A percentile compares a stretch with the other conserved stretches of the same genome.
phyloP scores from a whole-genome alignment of 2,113 vertebrate species.

The Brienomyrus longianalis region DNA sequence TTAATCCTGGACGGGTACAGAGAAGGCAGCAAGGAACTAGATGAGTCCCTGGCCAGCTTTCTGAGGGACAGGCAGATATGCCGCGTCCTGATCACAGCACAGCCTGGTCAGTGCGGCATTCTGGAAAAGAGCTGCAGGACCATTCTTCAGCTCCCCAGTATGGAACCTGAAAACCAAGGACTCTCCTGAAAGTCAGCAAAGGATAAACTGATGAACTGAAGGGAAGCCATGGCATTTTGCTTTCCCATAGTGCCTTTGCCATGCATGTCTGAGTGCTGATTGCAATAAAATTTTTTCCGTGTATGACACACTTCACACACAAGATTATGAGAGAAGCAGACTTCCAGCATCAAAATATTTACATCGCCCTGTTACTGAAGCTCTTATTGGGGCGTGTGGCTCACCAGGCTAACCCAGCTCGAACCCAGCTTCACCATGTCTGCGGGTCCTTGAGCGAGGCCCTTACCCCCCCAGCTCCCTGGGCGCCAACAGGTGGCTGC shows the following conservation, averaged over 20 bases:
- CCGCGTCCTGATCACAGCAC: constrained; percentile 39
- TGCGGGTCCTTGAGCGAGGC: too few relatives aligned
- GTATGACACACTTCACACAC: neutral
- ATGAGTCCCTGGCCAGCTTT: constrained; percentile 40
- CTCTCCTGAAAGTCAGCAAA: neutral
- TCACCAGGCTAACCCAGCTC: too few relatives aligned
- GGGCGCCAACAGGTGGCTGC: too few relatives aligned
- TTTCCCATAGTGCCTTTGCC: neutral
- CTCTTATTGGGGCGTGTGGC: neutral
- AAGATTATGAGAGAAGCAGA: neutral
- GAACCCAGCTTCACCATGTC: too few relatives aligned
- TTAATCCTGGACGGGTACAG: constrained; percentile 45
- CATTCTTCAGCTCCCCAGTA: constrained; percentile 23
- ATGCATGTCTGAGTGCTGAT: neutral
- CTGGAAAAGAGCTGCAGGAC: constrained; percentile 23
- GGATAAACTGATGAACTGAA: neutral
- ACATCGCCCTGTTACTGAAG: neutral
- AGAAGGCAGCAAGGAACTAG: constrained; percentile 33
- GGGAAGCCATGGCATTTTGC: neutral
- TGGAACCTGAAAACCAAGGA: neutral
- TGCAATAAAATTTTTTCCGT: neutral
- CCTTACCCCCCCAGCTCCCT: too few relatives aligned
- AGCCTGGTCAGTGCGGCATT: constrained; percentile 11
- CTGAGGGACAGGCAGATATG: constrained; percentile 32
- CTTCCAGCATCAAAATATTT: neutral